These are phyloP conservation scores for Danio albolineatus DNA, from an alignment of 2,797 vertebrate species.

Conservation along the genomic window DNA sequence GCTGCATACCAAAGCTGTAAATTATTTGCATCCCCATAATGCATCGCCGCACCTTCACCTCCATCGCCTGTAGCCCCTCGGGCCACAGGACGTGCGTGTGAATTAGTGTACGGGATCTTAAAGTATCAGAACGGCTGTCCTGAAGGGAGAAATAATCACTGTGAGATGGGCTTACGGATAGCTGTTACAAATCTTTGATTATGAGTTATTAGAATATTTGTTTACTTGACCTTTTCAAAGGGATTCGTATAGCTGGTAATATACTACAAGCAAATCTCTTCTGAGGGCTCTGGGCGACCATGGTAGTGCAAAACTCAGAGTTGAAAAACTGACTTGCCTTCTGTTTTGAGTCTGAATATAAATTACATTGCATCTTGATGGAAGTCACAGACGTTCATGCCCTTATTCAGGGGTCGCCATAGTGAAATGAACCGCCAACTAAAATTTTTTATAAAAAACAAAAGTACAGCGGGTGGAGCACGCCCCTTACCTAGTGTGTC, in stretches of 20 bases:
- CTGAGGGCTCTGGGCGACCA: slow-evolving; percentile 19
- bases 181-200: slow-evolving; percentile 56
- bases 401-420: no score
- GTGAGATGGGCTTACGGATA: slow-evolving; percentile 32
- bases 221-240: slow-evolving; percentile 59
- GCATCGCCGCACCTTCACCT: slow-evolving; percentile 39
- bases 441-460: no score
- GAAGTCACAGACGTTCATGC: no score
- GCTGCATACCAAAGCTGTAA: slow-evolving; percentile 52
- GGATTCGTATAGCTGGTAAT: slow-evolving; percentile 32
- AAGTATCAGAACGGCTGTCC: slow-evolving; percentile 2
- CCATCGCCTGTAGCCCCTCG: slow-evolving; percentile 11
- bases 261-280: slow-evolving; percentile 37
- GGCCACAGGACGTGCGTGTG: slow-evolving; percentile 10
- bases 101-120: background rate
- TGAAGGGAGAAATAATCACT: slow-evolving; percentile 33
- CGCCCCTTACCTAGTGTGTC: no score
- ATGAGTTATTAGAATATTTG: slow-evolving; percentile 52
- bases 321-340: background rate
- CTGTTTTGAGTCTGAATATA: background rate
- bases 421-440: no score
- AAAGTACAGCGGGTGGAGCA: no score
- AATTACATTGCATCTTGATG: background rate
- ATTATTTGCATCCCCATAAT: slow-evolving; percentile 50
- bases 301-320: background rate